Percentiles rank a stretch among this genome's conserved stretches.
Evolutionary conservation across 1,140 invertebrate species (phyloP).

Genomic region (Drosophila miranda): DNA sequence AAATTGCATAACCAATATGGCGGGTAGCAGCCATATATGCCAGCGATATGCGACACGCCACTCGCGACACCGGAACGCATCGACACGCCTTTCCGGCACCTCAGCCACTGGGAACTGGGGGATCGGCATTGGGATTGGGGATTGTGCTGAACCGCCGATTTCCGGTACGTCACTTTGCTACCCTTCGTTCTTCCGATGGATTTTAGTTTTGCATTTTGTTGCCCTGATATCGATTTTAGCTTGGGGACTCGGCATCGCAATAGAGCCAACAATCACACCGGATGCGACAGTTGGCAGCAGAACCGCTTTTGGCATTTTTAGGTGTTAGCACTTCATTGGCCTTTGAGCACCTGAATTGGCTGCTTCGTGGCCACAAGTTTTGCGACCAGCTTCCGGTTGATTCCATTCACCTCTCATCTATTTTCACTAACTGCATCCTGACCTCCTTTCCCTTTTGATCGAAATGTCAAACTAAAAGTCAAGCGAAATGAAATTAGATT

Average conservation of each 20-base stretch:
- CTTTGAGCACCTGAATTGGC: constrained; percentile 48
- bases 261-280: constrained; percentile 30
- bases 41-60: constrained; percentile 5
- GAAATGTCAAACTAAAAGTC: constrained; percentile 35
- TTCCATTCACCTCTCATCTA: background rate
- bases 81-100: constrained; percentile 45
- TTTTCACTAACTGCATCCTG: constrained; percentile 30
- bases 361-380: constrained; percentile 38
- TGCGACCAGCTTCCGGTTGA: constrained; percentile 1
- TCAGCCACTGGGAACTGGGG: background rate
- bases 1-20: constrained; percentile 38
- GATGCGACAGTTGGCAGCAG: constrained; percentile 58
- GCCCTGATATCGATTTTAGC: constrained; percentile 25
- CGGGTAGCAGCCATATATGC: no score
- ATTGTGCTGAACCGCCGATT: constrained; percentile 19
- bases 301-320: constrained; percentile 42
- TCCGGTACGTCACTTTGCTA: constrained; percentile 24
- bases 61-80: constrained; percentile 46
- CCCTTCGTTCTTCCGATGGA: constrained; percentile 18
- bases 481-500: constrained; percentile 61
- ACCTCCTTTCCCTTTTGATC: no score
- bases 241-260: background rate
- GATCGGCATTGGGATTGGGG: background rate
- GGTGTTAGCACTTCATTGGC: constrained; percentile 62
- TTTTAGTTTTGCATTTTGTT: constrained; percentile 24